Base-by-base conservation (phyloP, 2,113 vertebrate species). In the Chascanopsetta lugubris region DNA sequence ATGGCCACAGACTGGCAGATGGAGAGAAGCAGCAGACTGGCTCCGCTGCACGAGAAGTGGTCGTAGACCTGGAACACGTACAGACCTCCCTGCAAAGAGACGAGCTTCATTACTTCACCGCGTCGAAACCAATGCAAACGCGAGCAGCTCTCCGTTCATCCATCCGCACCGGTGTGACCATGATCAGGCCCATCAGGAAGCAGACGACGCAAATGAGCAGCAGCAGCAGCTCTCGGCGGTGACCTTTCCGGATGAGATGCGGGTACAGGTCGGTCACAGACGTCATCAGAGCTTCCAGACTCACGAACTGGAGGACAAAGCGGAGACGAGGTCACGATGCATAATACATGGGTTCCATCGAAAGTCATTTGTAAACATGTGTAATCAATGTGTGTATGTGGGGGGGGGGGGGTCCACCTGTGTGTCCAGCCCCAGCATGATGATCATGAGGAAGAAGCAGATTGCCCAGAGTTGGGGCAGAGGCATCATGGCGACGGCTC, bases 391-490 rank as follows among this genome's bases (percentile, higher is more conserved):
- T 51, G 38, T 17, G 34, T 38, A 4, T 38, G 36, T 38, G 36
- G 15, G 13, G 15, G 34, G 12, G 36, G 55, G 38, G 22, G 49
- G n/a, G 11, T 42, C 25, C 50, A 91, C 92, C 88, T 91, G 90
- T 10, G 91, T 92, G 87, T 93, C 96, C 86, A 98, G 91, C 17
- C 96, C 96, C 88, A 98, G 90, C 87, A 98, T 93, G 78, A 98
- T 93, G 38, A 98, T 91, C 96, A 98, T 98, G 86, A 97, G 86
- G 91, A 98, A 97, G 92, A 98, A 98, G 88, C 91, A 97, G 64
- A 94, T 93, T 0, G 96, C 93, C 96, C 96, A 98, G 26, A 98
- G 90, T 0, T 96, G 95, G 2, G 95, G 94, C 36, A 96, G 84
- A 7, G 96, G 95, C 89, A 98, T 91, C 95, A 98, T 95, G 85